Percentiles rank a stretch among this genome's conserved stretches.
phyloP scores from a whole-genome alignment of 2,113 vertebrate genomes.

The Takifugu bimaculatus region DNA sequence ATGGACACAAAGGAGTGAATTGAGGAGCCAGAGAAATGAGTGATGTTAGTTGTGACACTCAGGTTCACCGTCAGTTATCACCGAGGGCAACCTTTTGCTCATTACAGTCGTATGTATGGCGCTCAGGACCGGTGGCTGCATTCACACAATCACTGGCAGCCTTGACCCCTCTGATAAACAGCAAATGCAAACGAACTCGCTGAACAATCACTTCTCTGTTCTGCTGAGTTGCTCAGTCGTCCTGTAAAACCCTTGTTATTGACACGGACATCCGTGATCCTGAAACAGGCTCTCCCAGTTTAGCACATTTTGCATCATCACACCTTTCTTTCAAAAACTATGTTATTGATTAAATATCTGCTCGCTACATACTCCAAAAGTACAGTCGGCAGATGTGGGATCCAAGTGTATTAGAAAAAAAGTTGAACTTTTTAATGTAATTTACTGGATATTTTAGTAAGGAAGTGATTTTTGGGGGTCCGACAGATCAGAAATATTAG shows the following conservation, averaged over 20 bases:
- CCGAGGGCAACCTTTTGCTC: conserved; percentile 44
- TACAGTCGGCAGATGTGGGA: too few relatives aligned
- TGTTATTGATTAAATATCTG: too few relatives aligned
- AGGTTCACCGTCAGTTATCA: conserved; percentile 54
- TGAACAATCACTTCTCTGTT: conserved; percentile 65
- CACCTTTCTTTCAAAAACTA: background rate
- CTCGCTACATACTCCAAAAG: too few relatives aligned
- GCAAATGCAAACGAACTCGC: conserved; percentile 49
- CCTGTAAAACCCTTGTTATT: conserved; percentile 41
- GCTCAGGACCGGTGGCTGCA: conserved; percentile 41
- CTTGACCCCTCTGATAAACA: conserved; percentile 68
- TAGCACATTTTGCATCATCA: conserved; percentile 19
- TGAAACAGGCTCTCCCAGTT: conserved; percentile 46
- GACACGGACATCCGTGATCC: conserved; percentile 26
- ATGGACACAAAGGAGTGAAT: conserved; percentile 46
- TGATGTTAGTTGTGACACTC: conserved; percentile 49
- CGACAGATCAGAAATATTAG: too few relatives aligned
- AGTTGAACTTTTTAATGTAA: too few relatives aligned
- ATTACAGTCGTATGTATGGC: conserved; percentile 32
- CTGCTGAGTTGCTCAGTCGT: conserved; percentile 17
- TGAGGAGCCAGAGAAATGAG: conserved; percentile 56
- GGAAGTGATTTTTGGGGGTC: too few relatives aligned
- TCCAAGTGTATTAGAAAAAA: too few relatives aligned
- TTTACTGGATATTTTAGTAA: too few relatives aligned
- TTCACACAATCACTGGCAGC: conserved; percentile 54